phyloP scores from a whole-genome alignment of 2,113 vertebrate species.

The Poecile atricapillus region DNA sequence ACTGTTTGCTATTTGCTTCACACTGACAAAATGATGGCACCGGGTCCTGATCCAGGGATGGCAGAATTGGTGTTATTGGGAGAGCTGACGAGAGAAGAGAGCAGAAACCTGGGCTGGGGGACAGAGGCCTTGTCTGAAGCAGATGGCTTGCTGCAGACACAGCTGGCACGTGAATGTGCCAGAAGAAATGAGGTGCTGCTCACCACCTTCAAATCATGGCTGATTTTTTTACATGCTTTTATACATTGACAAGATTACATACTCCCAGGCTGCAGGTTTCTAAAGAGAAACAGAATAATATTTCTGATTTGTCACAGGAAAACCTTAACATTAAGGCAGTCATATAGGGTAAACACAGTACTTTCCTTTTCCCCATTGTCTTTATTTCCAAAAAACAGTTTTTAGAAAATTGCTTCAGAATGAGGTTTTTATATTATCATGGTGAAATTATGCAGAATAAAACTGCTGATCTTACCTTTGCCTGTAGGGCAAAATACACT shows the following conservation, averaged over 20 bases:
- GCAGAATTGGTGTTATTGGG: background rate
- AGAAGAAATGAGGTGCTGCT: background rate
- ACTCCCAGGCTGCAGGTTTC: background rate
- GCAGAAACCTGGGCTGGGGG: background rate
- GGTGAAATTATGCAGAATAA: conserved; percentile 1
- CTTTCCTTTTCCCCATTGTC: background rate
- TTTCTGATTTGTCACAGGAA: background rate
- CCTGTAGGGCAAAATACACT: conserved; percentile 40
- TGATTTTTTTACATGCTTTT: background rate
- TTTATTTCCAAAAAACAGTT: background rate
- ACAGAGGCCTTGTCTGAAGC: background rate
- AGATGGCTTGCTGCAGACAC: background rate
- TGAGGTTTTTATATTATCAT: background rate
- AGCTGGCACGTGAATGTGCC: background rate
- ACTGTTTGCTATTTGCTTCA: background rate
- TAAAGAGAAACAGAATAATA: background rate
- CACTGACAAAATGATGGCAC: background rate
- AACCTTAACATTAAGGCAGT: background rate
- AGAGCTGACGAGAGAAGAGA: background rate
- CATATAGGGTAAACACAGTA: background rate
- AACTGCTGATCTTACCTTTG: conserved; percentile 46
- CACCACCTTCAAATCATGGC: background rate
- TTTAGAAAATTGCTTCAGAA: conserved; percentile 31
- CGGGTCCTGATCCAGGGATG: background rate
- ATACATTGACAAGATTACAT: background rate